phyloP scores from a whole-genome alignment of 2,888 invertebrate species.

The Cryptocephalus moraei region DNA sequence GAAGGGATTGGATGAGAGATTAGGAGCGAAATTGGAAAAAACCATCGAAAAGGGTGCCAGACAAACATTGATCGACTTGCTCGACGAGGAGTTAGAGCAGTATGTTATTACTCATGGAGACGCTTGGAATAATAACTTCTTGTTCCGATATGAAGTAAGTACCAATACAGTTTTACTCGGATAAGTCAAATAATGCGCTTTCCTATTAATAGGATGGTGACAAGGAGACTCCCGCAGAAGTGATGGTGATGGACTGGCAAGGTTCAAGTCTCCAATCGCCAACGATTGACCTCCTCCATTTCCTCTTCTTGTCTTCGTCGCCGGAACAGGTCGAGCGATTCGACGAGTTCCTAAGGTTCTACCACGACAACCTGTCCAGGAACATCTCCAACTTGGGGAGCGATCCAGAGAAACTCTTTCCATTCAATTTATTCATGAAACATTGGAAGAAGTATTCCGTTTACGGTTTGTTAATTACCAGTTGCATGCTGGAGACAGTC shows the following conservation, averaged over 20 bases:
- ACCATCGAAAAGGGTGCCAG: too few species aligned
- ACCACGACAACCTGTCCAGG: conserved; percentile 22
- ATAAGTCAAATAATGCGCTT: too few species aligned
- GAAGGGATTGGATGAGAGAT: too few species aligned
- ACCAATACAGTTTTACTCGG: too few species aligned
- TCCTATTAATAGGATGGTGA: conserved; percentile 7
- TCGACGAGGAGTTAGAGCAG: too few species aligned
- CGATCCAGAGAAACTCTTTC: conserved; percentile 22
- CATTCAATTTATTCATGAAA: conserved; percentile 17
- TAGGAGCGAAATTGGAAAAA: too few species aligned
- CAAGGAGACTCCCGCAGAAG: conserved; percentile 8
- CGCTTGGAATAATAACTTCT: too few species aligned
- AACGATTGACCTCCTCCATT: conserved; percentile 24
- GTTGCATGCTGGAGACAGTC: too few species aligned
- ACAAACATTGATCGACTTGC: too few species aligned
- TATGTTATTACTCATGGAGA: too few species aligned
- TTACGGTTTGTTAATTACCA: too few species aligned
- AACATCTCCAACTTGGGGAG: conserved; percentile 19
- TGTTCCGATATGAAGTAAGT: too few species aligned
- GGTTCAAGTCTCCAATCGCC: conserved; percentile 15
- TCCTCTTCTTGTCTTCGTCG: conserved; percentile 22
- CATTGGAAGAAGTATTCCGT: conserved; percentile 24
- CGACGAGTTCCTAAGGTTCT: conserved; percentile 21
- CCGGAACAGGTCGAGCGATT: conserved; percentile 19
- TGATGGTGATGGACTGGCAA: conserved; percentile 23